These are phyloP conservation scores for Fragum fragum DNA, from an alignment of 2,888 invertebrate genomes.

Conservation along the genomic window DNA sequence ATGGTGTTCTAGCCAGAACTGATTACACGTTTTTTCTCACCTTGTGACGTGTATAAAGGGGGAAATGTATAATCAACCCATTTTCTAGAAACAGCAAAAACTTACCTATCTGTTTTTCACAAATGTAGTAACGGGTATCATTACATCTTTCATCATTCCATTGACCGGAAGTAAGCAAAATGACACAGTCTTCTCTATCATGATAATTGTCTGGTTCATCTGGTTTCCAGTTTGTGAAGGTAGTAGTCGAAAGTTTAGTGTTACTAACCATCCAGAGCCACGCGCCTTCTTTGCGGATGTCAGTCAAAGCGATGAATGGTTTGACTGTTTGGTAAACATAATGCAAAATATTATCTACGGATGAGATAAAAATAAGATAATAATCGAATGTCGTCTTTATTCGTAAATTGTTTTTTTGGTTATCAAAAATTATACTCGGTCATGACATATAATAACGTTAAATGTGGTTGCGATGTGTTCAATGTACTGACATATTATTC, in stretches of 20 bases:
- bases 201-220: constrained; percentile 15
- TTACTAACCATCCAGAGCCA: constrained; percentile 34
- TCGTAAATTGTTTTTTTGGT: no score
- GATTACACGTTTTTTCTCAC: no score
- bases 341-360: no score
- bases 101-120: not conserved
- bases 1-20: no score
- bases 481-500: no score
- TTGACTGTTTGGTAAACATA: no score
- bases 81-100: not conserved
- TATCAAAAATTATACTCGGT: no score
- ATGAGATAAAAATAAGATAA: no score
- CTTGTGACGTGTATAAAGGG: not conserved
- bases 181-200: not conserved
- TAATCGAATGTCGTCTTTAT: no score
- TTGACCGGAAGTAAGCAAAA: not conserved
- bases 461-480: no score
- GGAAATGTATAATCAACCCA: not conserved
- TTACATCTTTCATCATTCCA: constrained; percentile 10
- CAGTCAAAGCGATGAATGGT: constrained; percentile 22
- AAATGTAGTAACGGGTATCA: not conserved
- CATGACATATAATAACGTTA: no score
- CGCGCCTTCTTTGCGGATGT: constrained; percentile 17
- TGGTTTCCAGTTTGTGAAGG: constrained; percentile 17
- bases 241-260: not conserved